Evolutionary conservation across 2,797 vertebrate genomes (phyloP), one percentile per base, ranked within the genome.

Genomic region (Siniperca undulata): DNA sequence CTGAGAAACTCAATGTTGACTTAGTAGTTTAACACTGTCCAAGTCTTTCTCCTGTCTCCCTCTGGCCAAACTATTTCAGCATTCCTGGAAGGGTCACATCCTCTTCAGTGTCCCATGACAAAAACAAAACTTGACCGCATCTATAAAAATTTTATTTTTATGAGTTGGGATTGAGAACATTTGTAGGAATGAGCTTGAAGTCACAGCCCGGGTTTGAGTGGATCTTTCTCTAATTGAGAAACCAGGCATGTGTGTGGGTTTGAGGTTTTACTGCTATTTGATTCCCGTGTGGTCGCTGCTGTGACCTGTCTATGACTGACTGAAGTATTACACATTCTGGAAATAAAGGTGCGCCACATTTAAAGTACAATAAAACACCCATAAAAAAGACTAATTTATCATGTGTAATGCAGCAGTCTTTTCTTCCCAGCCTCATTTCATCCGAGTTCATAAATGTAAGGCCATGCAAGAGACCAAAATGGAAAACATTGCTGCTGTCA

Each of bases 61-160:
- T 91, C 68, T 73, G 86, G 78, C 88, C 83, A 93, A 91, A 86
- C 77, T 44, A 77, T 88, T 90, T 65, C 77, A 82, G 88, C 92
- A 95, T 94, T 95, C 93, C 92, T 92, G 60, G 34, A 91, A 93
- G 89, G 95, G 91, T 95, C 95, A 96, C 90, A 94, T 95, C 90
- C 91, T 91, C 90, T 61, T 81, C 91, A 76, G 87, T 70, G 89
- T 92, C 86, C 90, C 86, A 74, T 88, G 91, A 92, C 86, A 83
- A 91, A 94, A 95, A 95, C 89, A 93, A 93, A 94, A 90, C 81
- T 81, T 88, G 92, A 95, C 94, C 91, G 77, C 93, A 92, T 93
- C 89, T 91, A 93, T 93, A 92, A 94, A 94, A 94, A 93, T 91
- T 84, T 59, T 91, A 88, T 95, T 95, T 94, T 94, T 85, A 92